Conservation (phyloP, 1,140 invertebrate genomes). For the Harlomillsia oculata region DNA sequence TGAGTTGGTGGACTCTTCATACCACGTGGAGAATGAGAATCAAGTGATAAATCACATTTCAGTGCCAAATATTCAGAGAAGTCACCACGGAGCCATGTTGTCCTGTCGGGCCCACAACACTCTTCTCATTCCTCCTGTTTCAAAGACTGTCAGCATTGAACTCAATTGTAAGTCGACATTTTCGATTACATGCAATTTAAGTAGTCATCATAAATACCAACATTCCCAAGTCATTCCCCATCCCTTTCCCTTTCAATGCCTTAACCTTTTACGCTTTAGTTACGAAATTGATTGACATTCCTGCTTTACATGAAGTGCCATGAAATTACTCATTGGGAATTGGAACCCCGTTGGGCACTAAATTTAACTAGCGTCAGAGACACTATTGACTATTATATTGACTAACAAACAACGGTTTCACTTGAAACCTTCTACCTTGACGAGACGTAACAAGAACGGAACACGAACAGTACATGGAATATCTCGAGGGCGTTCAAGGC, state of each 20-base stretch:
- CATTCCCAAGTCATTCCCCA: neutral
- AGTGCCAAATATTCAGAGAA: conserved; percentile 34
- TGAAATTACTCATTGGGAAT: no score
- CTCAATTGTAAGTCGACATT: conserved; percentile 31
- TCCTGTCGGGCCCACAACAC: conserved; percentile 33
- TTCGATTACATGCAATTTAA: neutral
- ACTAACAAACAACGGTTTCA: no score
- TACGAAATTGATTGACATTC: no score
- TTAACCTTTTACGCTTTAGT: no score
- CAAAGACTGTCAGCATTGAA: conserved; percentile 35
- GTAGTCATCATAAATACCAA: neutral
- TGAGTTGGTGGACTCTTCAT: conserved; percentile 23
- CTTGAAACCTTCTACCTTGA: no score
- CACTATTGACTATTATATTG: no score
- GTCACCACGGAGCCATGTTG: conserved; percentile 30
- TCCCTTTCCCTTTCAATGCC: neutral
- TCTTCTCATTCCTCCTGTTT: conserved; percentile 32
- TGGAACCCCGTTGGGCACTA: no score
- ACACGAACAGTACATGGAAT: no score
- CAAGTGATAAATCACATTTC: conserved; percentile 36
- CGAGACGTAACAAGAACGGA: no score
- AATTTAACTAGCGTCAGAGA: no score
- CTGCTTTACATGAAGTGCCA: no score
- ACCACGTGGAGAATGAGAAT: conserved; percentile 25
- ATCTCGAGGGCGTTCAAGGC: no score